Evolutionary conservation across 2,888 invertebrate species (phyloP).

Genomic region (Digitonthophagus gazella): DNA sequence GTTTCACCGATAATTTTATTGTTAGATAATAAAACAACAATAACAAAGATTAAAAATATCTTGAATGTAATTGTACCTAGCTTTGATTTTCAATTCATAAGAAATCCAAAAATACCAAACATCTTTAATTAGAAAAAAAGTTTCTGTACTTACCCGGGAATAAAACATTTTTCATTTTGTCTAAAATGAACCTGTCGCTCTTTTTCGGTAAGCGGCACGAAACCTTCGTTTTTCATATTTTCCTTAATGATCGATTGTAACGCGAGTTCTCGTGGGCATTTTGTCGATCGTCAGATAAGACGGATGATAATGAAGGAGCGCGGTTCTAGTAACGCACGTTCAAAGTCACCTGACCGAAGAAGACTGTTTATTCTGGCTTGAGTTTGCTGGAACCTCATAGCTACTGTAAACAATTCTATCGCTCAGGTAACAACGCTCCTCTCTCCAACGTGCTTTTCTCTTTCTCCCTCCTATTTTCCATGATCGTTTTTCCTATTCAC

Average conservation of each 20-base stretch:
- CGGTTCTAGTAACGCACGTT: slow-evolving; percentile 13
- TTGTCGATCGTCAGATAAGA: slow-evolving; percentile 2
- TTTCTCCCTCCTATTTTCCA: neutral
- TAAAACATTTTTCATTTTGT: slow-evolving; percentile 61
- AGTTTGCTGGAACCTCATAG: neutral
- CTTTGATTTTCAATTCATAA: neutral
- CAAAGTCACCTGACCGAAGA: slow-evolving; percentile 20
- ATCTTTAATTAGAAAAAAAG: slow-evolving; percentile 7
- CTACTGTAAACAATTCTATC: slow-evolving; percentile 32
- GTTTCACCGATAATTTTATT: no score
- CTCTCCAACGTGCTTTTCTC: slow-evolving; percentile 35
- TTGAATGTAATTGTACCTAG: neutral
- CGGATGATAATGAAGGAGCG: neutral
- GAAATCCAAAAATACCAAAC: neutral
- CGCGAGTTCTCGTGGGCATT: slow-evolving; percentile 2
- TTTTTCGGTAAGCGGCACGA: slow-evolving; percentile 60
- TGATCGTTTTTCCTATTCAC: neutral
- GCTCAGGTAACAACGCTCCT: slow-evolving; percentile 28
- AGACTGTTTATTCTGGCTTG: slow-evolving; percentile 9
- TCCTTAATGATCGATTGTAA: neutral
- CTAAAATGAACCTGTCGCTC: slow-evolving; percentile 61
- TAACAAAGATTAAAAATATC: neutral
- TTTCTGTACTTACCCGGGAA: slow-evolving; percentile 62
- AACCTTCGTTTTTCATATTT: slow-evolving; percentile 51
- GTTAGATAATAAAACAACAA: no score